Evolutionary conservation across 2,113 vertebrate species (phyloP), one percentile per base, ranked within the genome.

Genomic region (Zapornia atra): DNA sequence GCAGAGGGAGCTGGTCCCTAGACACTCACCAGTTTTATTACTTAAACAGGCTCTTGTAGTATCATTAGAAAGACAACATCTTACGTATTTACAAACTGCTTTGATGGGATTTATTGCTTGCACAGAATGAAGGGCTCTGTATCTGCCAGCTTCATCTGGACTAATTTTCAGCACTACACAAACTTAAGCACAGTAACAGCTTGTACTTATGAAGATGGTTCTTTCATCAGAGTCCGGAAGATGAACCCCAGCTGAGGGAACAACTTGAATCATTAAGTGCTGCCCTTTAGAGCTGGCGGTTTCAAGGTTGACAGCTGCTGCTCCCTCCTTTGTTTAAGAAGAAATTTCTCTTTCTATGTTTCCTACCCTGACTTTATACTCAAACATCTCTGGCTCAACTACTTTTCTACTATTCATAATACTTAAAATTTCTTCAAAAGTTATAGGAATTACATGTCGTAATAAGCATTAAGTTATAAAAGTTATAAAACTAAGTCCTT

Each of bases 391-490:
- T 70, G 81, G 14, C 64, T 84, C 63, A 73, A 14, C 26, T 78
- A 22, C 25, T 84, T 90, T 44, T 66, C 60, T 61, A 33, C 21
- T 33, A 73, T 5, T 70, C 20, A 8, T 28, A 71, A n/a, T 51
- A 61, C 5, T 57, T 84, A 12, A 12, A 38, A 11, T 61, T 13
- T 53, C 33, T 91, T 73, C 17, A 69, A 33, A 95, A 64, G 44
- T 84, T 78, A 57, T 2, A 53, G 80, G 86, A 65, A 73, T 42
- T 1, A 3, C 4, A 1, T 16, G 33, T n/a, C 0, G 0, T 50
- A 63, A 50, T 24, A 63, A 70, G 6, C 2, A 1, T n/a, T 68
- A 56, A 46, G n/a, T 83, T n/a, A n/a, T n/a, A n/a, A 59, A 54
- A 46, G 10, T 15, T 48, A 25, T 26, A 73, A 73, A 54, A 61